Percentiles rank a stretch among this genome's conserved stretches.
Conservation (phyloP, 2,797 vertebrate species). For the Uromys caudimaculatus region DNA sequence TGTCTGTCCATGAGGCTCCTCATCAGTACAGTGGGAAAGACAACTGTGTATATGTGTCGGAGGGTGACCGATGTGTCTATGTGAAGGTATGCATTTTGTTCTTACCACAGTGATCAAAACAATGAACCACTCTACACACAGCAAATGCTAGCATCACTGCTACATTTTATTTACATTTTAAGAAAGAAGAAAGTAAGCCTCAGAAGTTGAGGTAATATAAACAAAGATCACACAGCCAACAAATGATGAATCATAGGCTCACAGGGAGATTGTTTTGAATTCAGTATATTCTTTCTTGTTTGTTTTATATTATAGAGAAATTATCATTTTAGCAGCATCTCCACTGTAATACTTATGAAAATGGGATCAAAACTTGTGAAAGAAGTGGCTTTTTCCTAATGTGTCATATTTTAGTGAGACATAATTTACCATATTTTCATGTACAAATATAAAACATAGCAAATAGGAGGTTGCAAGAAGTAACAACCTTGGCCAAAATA, state of each 20-base stretch:
- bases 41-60: not conserved
- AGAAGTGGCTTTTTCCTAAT: not conserved
- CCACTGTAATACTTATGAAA: not conserved
- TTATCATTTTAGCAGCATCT: not conserved
- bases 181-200: not conserved
- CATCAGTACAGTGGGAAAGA: not conserved
- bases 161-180: not conserved
- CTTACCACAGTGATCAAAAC: not conserved
- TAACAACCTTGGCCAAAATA: not conserved
- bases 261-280: not conserved
- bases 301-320: not conserved
- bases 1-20: not conserved
- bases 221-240: not conserved
- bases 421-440: not conserved
- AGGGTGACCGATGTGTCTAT: not conserved
- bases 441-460: not conserved
- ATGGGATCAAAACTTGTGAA: conserved; percentile 14
- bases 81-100: not conserved
- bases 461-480: not conserved
- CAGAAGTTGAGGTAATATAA: not conserved
- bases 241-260: not conserved
- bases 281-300: not conserved
- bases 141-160: not conserved
- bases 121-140: not conserved
- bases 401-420: not conserved